Evolutionary conservation across 1,140 invertebrate genomes (phyloP), one percentile per base, ranked within the genome.

Genomic region (Trachelipus rathkii): DNA sequence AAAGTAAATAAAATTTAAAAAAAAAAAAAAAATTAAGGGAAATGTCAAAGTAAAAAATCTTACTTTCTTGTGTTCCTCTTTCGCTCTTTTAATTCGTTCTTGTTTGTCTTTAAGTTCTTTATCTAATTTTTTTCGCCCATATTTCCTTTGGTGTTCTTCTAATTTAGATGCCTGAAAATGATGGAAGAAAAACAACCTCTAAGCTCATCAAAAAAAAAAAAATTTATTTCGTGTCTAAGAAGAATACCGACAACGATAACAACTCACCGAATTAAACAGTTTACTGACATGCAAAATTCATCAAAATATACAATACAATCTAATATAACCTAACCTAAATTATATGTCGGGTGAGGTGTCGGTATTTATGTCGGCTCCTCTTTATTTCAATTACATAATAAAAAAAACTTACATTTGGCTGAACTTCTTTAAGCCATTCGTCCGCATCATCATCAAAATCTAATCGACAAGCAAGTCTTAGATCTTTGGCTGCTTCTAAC

Each of bases 401-500:
- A 46, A 83, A 88, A 77, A 46, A 83, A 88, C 89, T 90, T 86
- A 92, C 91, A 86, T 96, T 97, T 21, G 94, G 93, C 74, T 92
- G 93, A 5, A 96, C 94, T 85, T 96, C 93, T 82, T 91, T 91
- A 71, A 97, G 85, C 93, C 94, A 95, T 82, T 93, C 92, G 83
- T 96, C 92, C 11, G 92, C 89, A 83, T 95, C 90, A 81, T 96
- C 94, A 83, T 96, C 94, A 84, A 93, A 97, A 84, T 97, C 95
- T 50, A 97, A 90, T 85, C 95, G 95, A 82, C 92, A 92, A 8
- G 95, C 94, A 78, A 92, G 90, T 75, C 93, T 89, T 71, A 97
- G 85, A 85, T 97, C 95, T 77, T 89, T 89, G 13, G 91, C 93
- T 0, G 95, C 92, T 79, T 94, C 89, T 83, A 94, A 92, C 87